A percentile compares a stretch with the other conserved stretches of the same genome.
Evolutionary conservation across 2,113 vertebrate species (phyloP).

Genomic region (Pluvialis apricaria): DNA sequence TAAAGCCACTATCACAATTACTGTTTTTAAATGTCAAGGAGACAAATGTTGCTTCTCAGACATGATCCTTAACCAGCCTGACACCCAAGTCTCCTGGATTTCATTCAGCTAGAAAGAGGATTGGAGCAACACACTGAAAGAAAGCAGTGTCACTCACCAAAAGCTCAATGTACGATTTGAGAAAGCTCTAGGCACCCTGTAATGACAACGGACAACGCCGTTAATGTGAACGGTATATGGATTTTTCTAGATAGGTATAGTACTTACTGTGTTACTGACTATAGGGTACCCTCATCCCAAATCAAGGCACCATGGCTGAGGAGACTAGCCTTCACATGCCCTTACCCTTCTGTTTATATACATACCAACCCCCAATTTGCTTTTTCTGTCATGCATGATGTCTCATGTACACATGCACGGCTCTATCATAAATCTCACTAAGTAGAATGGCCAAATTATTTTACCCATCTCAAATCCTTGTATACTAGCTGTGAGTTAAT

Average conservation of each 20-base stretch:
- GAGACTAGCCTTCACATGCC: neutral
- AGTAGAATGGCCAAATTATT: neutral
- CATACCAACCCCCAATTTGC: rapidly evolving
- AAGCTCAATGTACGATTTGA: neutral
- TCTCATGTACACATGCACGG: neutral
- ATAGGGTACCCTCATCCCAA: neutral
- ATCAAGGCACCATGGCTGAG: neutral
- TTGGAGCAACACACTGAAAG: neutral
- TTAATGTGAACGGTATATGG: neutral
- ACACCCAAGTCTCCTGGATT: neutral
- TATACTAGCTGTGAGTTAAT: neutral
- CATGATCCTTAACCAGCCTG: neutral
- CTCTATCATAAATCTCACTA: neutral
- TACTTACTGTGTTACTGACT: neutral
- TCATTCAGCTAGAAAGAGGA: neutral
- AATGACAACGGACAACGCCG: neutral
- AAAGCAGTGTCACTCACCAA: neutral
- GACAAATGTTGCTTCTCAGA: conserved; percentile 9
- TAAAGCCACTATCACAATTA: neutral
- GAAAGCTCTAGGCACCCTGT: neutral
- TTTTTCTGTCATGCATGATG: neutral
- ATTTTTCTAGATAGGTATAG: neutral
- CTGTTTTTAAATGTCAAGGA: conserved; percentile 32
- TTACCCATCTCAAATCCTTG: neutral
- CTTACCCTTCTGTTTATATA: neutral